Conservation (phyloP, 2,888 invertebrate species). For the Cremastinae sp. region DNA sequence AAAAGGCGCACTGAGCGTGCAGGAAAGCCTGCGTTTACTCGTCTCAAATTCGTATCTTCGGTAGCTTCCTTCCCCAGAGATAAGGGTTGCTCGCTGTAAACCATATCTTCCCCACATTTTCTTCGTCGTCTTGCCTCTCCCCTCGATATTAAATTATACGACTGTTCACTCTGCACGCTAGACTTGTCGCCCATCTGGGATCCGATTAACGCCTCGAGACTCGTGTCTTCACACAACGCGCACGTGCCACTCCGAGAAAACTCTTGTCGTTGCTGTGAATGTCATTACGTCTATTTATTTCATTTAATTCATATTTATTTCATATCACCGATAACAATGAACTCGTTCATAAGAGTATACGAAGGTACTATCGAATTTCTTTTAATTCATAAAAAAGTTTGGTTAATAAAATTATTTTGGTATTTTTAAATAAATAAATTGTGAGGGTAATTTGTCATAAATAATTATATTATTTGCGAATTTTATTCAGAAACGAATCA, state of each 20-base stretch:
- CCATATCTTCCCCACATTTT: slow-evolving; percentile 35
- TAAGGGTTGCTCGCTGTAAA: slow-evolving; percentile 56
- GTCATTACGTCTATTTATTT: slow-evolving; percentile 1
- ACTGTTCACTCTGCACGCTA: slow-evolving; percentile 44
- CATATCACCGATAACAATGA: too few species aligned
- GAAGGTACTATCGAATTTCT: too few species aligned
- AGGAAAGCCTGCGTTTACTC: slow-evolving; percentile 39
- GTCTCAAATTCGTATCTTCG: slow-evolving; percentile 48
- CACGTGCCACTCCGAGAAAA: slow-evolving; percentile 46
- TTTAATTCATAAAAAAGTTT: too few species aligned
- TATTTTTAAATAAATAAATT: too few species aligned
- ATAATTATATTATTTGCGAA: too few species aligned
- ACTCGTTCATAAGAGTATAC: too few species aligned
- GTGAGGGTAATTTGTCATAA: too few species aligned
- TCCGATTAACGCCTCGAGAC: slow-evolving; percentile 48
- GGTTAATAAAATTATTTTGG: too few species aligned
- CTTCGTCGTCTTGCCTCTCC: slow-evolving; percentile 16
- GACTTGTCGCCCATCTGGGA: slow-evolving; percentile 52
- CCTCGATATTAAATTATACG: slow-evolving; percentile 26
- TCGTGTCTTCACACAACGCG: slow-evolving; percentile 45
- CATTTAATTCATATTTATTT: background rate
- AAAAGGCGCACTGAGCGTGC: background rate
- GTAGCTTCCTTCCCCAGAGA: slow-evolving; percentile 35
- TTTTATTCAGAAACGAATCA: too few species aligned
- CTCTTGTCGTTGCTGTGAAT: background rate